Base-by-base conservation (phyloP, 2,113 vertebrate species). In the Cepphus grylle region DNA sequence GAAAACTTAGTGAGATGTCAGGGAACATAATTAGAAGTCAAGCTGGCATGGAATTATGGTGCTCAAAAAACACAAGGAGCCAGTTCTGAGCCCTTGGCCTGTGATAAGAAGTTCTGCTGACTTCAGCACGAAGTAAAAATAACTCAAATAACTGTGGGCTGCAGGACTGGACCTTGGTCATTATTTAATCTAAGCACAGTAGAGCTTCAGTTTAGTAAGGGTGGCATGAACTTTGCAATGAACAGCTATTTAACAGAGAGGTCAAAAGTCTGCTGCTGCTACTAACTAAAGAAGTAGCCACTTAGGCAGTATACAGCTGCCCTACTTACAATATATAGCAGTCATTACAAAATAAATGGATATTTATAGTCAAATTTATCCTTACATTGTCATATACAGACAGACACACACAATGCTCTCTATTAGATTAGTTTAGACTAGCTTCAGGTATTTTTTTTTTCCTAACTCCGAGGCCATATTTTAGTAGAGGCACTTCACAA, bases 11-110 rank as follows among this genome's bases (percentile, higher is more conserved):
- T 12, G 9, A 94, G 34, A 69, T 12, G 14, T 49, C 43, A 93
- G 30, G 55, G 52, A 62, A 69, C 21, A 4, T 92, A 95, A 96
- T 78, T 96, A 83, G 73, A 91, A 96, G 50, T 89, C 76, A 96
- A 84, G 26, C n/a, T 95, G 71, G 45, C 30, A 38, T 56, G 52
- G 66, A 93, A 76, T 88, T 87, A 76, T 4, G 19, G 42, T 52
- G 5, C 74, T 55, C 36, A 79, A 52, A 11, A 66, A 84, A 67
- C 53, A 85, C 25, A 58, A 74, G 80, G 25, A 93, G 21, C 17
- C 59, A 52, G 1, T 43, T 73, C 34, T 61, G 61, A 76, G 62
- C 10, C 36, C 26, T n/a, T 61, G 20, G 30, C 56, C 77, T 53
- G 34, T 17, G 29, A 74, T 18, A 20, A 84, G 56, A 78, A 59